Evolutionary conservation across 2,888 invertebrate species (phyloP).

Genomic region (Melanargia galathea): DNA sequence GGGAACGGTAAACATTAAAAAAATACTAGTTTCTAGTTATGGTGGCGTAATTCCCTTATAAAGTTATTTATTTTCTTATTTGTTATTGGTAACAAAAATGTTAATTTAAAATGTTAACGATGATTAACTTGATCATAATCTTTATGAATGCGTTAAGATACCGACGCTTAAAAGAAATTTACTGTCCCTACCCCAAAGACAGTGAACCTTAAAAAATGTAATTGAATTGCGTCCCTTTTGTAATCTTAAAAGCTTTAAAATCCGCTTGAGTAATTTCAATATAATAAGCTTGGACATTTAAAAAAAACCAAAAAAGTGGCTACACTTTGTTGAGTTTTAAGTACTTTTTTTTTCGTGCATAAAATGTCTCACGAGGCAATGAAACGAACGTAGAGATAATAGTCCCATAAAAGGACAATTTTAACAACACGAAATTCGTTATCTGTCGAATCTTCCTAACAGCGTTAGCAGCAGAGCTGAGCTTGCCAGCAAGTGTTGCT

Average conservation of each 20-base stretch:
- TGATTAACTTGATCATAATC: neutral
- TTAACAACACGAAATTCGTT: slow-evolving; percentile 10
- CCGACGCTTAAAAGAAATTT: neutral
- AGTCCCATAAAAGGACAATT: neutral
- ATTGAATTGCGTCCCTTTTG: slow-evolving; percentile 1
- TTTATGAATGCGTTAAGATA: neutral
- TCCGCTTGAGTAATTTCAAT: slow-evolving; percentile 10
- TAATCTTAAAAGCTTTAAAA: slow-evolving; percentile 7
- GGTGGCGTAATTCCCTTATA: no score
- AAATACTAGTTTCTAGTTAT: neutral
- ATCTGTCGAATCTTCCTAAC: no score
- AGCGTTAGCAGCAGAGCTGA: no score
- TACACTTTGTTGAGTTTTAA: neutral
- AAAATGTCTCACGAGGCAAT: neutral
- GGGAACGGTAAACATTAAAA: neutral
- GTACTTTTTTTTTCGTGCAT: neutral
- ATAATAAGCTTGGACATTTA: slow-evolving; percentile 1
- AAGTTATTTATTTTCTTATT: no score
- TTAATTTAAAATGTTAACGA: neutral
- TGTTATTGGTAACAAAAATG: neutral
- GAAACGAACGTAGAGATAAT: slow-evolving; percentile 3
- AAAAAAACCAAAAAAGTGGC: neutral
- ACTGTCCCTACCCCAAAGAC: neutral
- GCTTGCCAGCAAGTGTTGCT: no score
- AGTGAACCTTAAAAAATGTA: neutral